Base-by-base conservation (phyloP, 2,113 vertebrate species). In the Gavia stellata region DNA sequence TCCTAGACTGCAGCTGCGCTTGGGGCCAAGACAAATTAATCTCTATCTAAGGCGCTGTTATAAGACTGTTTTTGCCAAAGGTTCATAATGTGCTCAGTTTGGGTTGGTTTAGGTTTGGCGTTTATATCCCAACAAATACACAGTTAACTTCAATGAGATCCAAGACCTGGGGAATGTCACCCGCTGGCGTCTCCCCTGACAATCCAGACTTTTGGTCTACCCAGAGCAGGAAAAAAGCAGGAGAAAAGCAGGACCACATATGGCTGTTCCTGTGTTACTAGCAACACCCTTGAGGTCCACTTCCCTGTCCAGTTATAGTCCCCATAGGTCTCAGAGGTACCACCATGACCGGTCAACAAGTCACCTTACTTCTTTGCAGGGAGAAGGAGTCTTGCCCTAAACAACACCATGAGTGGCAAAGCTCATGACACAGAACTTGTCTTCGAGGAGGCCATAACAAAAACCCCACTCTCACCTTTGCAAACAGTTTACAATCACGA, bases 101-200 rank as follows among this genome's bases (percentile, higher is more conserved):
- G 59, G 63, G 50, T 71, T 71, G 31, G 67, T 86, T 83, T 78
- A 45, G 38, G 7, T 93, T 92, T 86, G 71, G 21, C 45, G 11
- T 84, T 96, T 73, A 62, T 33, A 78, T 86, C 59, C 47, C 82
- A 94, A 47, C 44, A 73, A 72, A 47, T 24, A 86, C 25, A 38
- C 25, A 38, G 21, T 53, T 53, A 91, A 63, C 59, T 36, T 74
- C 56, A 72, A 0, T 55, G 80, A 88, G 44, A 47, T 62, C 12
- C 45, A 66, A 70, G 17, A 47, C 33, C 28, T 29, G 33, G 38
- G 36, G 17, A 82, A 38, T 65, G 40, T 78, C 63, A 82, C 55
- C 23, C 0, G 0, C 67, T 34, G 63, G 75, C 10, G 4, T 36
- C 14, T 79, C 9, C 12, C 12, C 8, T 6, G 0, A 0, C 0